Conservation (phyloP, 1,140 invertebrate genomes). For the Drosophila kanapiae region DNA sequence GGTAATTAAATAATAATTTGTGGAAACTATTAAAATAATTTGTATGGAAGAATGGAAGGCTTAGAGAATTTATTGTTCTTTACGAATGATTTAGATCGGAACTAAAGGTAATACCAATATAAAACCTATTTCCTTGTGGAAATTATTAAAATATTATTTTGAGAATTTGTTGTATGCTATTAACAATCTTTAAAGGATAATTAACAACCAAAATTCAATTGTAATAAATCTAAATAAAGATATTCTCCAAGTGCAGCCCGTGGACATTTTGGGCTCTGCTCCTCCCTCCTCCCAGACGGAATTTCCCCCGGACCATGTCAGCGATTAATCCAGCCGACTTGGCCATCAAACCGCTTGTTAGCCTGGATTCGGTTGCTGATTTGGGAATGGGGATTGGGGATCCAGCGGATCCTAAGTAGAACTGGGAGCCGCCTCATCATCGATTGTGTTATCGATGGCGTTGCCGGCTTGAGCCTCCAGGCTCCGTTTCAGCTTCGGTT, state of each 20-base stretch:
- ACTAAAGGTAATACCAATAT: too few species aligned
- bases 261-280: slow-evolving; percentile 35
- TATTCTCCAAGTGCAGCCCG: neutral
- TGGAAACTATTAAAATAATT: neutral
- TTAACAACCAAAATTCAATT: too few species aligned
- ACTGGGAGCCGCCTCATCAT: slow-evolving; percentile 61
- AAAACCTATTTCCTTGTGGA: too few species aligned
- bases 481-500: neutral
- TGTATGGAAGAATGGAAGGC: too few species aligned
- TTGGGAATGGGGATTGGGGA: slow-evolving; percentile 30
- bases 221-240: neutral
- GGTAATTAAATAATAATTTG: neutral
- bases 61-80: too few species aligned
- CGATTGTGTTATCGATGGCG: slow-evolving; percentile 85
- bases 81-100: too few species aligned
- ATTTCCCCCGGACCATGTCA: slow-evolving; percentile 66
- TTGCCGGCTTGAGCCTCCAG: slow-evolving; percentile 51
- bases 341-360: slow-evolving; percentile 74
- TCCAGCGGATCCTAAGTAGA: slow-evolving; percentile 10
- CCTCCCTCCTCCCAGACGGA: slow-evolving; percentile 9
- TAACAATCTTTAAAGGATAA: too few species aligned
- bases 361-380: slow-evolving; percentile 32
- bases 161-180: too few species aligned
- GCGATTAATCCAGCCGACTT: slow-evolving; percentile 77
- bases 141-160: too few species aligned